A percentile compares a stretch with the other conserved stretches of the same genome.
Conservation (phyloP, 2,797 vertebrate species). For the Leuciscus waleckii region DNA sequence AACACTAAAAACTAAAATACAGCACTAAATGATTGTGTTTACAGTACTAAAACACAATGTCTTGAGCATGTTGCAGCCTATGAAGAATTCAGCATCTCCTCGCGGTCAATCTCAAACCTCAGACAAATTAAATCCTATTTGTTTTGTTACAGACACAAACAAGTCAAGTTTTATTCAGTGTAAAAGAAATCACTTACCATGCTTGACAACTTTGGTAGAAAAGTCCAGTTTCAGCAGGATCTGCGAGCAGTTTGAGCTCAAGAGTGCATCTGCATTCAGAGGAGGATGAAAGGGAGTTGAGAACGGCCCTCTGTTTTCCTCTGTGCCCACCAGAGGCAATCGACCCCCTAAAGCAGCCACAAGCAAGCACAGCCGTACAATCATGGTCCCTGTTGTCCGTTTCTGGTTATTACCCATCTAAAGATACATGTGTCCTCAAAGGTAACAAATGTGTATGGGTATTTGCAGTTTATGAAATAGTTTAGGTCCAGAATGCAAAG, state of each 20-base stretch:
- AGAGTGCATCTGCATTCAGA: slow-evolving; percentile 67
- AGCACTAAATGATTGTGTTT: background rate
- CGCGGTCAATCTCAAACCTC: background rate
- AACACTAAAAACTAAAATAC: slow-evolving; percentile 4
- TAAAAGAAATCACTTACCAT: slow-evolving; percentile 81
- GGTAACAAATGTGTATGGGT: slow-evolving; percentile 14
- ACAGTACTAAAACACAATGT: background rate
- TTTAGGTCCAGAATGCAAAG: slow-evolving; percentile 80
- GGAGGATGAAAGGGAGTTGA: slow-evolving; percentile 42
- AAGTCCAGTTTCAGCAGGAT: slow-evolving; percentile 92
- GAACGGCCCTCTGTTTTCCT: slow-evolving; percentile 71
- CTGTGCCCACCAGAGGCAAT: slow-evolving; percentile 82
- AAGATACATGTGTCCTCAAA: slow-evolving; percentile 53
- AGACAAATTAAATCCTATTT: background rate
- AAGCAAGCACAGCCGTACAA: slow-evolving; percentile 82
- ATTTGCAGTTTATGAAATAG: slow-evolving; percentile 40
- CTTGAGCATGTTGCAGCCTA: background rate
- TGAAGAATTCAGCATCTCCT: background rate
- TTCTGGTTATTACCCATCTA: slow-evolving; percentile 68
- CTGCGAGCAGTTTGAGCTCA: slow-evolving; percentile 86
- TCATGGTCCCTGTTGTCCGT: slow-evolving; percentile 76
- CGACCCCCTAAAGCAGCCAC: slow-evolving; percentile 83
- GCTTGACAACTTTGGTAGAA: slow-evolving; percentile 90
- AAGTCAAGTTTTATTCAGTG: background rate
- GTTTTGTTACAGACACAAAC: background rate